Evolutionary conservation across 1,140 invertebrate genomes (phyloP).

Genomic region (Brachionus paranguensis): DNA sequence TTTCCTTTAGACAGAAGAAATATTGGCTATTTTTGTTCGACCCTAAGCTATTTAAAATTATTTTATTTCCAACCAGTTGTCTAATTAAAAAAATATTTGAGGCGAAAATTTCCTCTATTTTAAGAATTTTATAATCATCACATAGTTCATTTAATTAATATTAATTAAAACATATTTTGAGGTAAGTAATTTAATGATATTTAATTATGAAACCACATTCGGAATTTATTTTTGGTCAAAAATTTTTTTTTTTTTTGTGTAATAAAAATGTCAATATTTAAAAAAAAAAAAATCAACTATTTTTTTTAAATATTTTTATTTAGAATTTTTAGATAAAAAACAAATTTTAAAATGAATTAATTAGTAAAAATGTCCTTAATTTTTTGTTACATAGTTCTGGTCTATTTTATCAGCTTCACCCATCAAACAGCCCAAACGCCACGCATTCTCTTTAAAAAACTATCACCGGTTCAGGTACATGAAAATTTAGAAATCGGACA

Average conservation of each 20-base stretch:
- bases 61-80: not conserved
- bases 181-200: not conserved
- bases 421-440: not conserved
- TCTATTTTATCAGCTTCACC: not conserved
- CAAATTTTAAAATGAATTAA: not conserved
- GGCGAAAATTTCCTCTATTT: not conserved
- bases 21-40: not conserved
- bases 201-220: not conserved
- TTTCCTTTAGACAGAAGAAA: not conserved
- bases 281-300: too few species aligned
- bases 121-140: not conserved
- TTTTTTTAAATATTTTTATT: too few species aligned
- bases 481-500: constrained; percentile 14
- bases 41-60: not conserved
- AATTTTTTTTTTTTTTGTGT: too few species aligned
- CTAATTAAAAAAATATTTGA: not conserved
- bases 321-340: not conserved
- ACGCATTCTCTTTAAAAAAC: not conserved
- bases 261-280: too few species aligned
- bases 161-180: not conserved
- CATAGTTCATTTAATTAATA: not conserved
- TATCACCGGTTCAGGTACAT: not conserved
- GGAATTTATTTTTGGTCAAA: too few species aligned
- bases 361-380: not conserved
- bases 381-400: not conserved